Percentiles rank a stretch among this genome's conserved stretches.
Conservation (phyloP, 2,797 vertebrate species). For the Caiman crocodilus region DNA sequence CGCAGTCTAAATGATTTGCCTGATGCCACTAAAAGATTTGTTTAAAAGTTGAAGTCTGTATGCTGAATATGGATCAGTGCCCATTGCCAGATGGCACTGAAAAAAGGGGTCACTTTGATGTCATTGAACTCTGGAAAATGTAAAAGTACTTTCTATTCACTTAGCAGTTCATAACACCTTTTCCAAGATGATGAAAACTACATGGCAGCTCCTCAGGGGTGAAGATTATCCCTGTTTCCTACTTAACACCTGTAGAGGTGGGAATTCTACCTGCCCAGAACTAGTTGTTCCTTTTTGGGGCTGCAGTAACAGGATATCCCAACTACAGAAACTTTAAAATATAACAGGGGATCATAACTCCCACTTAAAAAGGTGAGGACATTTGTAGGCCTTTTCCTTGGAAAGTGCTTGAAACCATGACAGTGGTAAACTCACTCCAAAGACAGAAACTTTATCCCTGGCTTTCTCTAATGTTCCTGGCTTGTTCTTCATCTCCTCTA, state of each 20-base stretch:
- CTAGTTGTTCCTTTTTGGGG: fast-evolving
- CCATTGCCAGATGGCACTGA: not conserved
- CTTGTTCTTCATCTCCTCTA: not conserved
- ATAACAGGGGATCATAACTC: not conserved
- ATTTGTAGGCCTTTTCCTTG: not conserved
- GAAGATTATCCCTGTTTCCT: not conserved
- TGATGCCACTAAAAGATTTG: not conserved
- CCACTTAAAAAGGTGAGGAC: not conserved
- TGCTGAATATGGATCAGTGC: not conserved
- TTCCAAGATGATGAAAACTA: not conserved
- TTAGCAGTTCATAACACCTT: not conserved
- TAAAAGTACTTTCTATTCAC: not conserved
- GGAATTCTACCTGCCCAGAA: not conserved
- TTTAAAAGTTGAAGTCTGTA: not conserved
- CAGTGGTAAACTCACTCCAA: not conserved
- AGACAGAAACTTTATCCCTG: not conserved
- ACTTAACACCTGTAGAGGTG: not conserved
- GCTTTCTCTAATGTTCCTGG: fast-evolving
- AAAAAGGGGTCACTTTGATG: not conserved
- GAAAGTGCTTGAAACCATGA: not conserved
- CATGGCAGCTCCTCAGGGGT: not conserved
- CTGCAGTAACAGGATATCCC: not conserved
- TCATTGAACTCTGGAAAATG: not conserved
- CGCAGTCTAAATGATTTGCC: fast-evolving
- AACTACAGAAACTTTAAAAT: not conserved